phyloP scores from a whole-genome alignment of 64 coral and sea anemone species.

The Trachythela sp. region DNA sequence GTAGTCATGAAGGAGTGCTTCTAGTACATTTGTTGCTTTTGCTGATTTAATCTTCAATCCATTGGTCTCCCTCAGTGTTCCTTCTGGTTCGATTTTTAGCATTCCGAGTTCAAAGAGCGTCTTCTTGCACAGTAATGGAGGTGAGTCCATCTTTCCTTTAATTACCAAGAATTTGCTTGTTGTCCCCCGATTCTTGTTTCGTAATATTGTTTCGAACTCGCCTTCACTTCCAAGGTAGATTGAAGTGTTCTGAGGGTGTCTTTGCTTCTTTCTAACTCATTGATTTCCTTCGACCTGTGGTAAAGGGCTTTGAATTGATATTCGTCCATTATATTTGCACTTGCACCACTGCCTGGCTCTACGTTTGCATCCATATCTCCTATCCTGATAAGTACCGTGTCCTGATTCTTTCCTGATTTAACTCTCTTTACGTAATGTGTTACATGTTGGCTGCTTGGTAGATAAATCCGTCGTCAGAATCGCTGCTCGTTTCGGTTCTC shows the following conservation, averaged over 20 bases:
- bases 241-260: constrained; percentile 48
- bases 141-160: constrained; percentile 55
- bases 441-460: constrained; percentile 43
- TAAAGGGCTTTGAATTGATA: constrained; percentile 68
- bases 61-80: constrained; percentile 55
- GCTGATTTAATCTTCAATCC: constrained; percentile 41
- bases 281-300: constrained; percentile 66
- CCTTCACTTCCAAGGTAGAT: constrained; percentile 41
- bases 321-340: constrained; percentile 71
- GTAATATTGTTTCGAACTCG: constrained; percentile 27
- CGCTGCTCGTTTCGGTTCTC: background rate
- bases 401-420: constrained; percentile 32
- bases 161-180: constrained; percentile 58
- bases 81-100: constrained; percentile 65
- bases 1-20: background rate
- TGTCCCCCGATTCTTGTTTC: constrained; percentile 49
- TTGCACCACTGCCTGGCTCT: constrained; percentile 52
- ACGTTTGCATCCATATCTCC: constrained; percentile 53
- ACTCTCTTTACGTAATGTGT: constrained; percentile 39
- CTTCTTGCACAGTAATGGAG: constrained; percentile 47
- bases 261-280: background rate
- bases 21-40: background rate
- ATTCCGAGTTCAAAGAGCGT: constrained; percentile 59
- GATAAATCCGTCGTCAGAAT: constrained; percentile 55
- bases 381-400: constrained; percentile 51